Percentiles rank a stretch among this genome's conserved stretches.
Conservation (phyloP, 2,888 invertebrate genomes). For the Acrobasis consociella region DNA sequence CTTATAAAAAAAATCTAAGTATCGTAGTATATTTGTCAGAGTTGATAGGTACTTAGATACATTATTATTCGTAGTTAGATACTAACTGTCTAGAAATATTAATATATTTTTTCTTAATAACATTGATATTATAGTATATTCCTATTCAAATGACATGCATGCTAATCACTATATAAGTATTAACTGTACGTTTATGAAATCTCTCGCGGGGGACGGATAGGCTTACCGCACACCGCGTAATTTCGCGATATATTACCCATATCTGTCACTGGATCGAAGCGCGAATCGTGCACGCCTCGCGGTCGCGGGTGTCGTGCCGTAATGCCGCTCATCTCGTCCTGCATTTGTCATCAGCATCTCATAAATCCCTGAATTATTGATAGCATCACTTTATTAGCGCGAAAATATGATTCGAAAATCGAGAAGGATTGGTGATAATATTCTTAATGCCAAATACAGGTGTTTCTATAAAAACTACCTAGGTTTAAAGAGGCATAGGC, state of each 20-base stretch:
- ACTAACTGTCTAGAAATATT: too few species aligned
- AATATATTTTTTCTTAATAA: not conserved
- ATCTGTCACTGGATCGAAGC: slow-evolving; percentile 61
- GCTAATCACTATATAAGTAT: slow-evolving; percentile 25
- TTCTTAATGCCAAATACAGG: too few species aligned
- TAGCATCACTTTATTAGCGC: slow-evolving; percentile 28
- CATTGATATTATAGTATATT: not conserved
- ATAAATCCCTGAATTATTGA: slow-evolving; percentile 40
- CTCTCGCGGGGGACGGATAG: slow-evolving; percentile 33
- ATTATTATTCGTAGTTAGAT: too few species aligned
- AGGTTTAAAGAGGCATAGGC: too few species aligned
- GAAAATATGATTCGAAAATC: slow-evolving; percentile 26
- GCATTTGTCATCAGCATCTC: slow-evolving; percentile 46
- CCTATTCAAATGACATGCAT: not conserved
- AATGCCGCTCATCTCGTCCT: slow-evolving; percentile 43
- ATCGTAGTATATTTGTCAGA: too few species aligned
- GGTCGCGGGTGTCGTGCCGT: slow-evolving; percentile 33
- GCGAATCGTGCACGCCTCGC: slow-evolving; percentile 47
- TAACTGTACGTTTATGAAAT: slow-evolving; percentile 32
- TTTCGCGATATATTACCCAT: slow-evolving; percentile 60
- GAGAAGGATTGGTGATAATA: not conserved
- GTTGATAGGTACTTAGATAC: too few species aligned
- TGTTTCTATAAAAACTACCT: too few species aligned
- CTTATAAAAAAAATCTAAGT: too few species aligned
- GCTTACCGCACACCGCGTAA: slow-evolving; percentile 53